Conservation (phyloP, 2,797 vertebrate genomes). For the Masticophis lateralis region DNA sequence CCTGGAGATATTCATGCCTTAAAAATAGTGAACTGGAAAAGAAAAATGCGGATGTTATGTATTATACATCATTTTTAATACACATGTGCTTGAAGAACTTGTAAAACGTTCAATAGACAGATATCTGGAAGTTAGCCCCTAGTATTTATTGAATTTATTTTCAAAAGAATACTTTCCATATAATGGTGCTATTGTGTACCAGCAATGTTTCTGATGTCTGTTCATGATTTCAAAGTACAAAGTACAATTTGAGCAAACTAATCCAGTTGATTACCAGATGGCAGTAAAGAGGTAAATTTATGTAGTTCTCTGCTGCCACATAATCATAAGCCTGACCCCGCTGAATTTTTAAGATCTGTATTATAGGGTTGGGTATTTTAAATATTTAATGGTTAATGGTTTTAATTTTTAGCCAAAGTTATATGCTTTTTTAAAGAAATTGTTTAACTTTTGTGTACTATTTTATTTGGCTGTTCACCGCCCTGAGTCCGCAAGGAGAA, state of each 20-base stretch:
- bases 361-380: too few species aligned
- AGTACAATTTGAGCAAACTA: not conserved
- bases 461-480: too few species aligned
- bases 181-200: not conserved
- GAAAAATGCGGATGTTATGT: slow-evolving; percentile 10
- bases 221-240: not conserved
- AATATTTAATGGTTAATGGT: too few species aligned
- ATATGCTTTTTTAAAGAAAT: too few species aligned
- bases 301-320: not conserved
- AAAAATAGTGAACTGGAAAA: slow-evolving; percentile 51
- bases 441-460: too few species aligned
- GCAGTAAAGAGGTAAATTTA: not conserved
- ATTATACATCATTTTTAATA: slow-evolving; percentile 23
- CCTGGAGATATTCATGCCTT: slow-evolving; percentile 25
- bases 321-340: too few species aligned
- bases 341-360: too few species aligned
- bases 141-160: slow-evolving; percentile 7
- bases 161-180: slow-evolving; percentile 7
- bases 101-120: not conserved
- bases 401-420: too few species aligned
- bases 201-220: not conserved
- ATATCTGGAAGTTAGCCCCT: not conserved
- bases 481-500: too few species aligned
- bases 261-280: not conserved
- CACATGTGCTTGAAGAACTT: slow-evolving; percentile 20